phyloP scores from a whole-genome alignment of 2,113 vertebrate genomes.

The Craseonycteris thonglongyai region DNA sequence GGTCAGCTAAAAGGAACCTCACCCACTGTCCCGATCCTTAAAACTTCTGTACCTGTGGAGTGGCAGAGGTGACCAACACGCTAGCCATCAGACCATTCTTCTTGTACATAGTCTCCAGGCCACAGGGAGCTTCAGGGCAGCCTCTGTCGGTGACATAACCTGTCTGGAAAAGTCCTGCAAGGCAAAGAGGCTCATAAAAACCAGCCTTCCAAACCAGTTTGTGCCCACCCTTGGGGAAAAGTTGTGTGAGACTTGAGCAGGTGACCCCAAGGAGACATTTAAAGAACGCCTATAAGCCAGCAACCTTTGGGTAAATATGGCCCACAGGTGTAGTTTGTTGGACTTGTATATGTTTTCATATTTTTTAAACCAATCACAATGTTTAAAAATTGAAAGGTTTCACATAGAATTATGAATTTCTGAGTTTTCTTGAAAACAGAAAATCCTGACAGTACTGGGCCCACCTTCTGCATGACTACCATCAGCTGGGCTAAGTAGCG shows the following conservation, averaged over 20 bases:
- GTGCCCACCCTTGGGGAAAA: not conserved
- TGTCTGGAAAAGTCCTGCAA: constrained; percentile 76
- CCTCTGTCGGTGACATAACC: constrained; percentile 75
- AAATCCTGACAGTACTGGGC: not conserved
- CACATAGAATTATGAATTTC: not conserved
- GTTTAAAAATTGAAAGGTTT: not conserved
- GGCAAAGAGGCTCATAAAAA: constrained; percentile 58
- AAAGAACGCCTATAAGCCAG: not conserved
- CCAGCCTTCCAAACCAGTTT: not conserved
- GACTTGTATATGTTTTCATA: not conserved
- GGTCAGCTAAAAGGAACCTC: not conserved
- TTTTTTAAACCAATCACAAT: not conserved
- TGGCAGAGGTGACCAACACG: constrained; percentile 83
- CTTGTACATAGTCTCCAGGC: constrained; percentile 84
- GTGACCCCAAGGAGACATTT: not conserved
- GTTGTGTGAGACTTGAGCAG: not conserved
- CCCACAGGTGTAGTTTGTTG: not conserved
- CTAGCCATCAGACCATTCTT: constrained; percentile 87
- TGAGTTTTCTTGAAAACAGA: not conserved
- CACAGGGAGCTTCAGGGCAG: constrained; percentile 72
- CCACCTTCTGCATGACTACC: not conserved
- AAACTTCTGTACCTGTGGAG: constrained; percentile 81
- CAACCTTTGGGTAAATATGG: not conserved
- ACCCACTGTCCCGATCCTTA: not conserved
- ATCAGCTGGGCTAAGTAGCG: not conserved